These are phyloP conservation scores for Plagodis dolabraria DNA, from an alignment of 2,888 invertebrate species.

Conservation along the genomic window DNA sequence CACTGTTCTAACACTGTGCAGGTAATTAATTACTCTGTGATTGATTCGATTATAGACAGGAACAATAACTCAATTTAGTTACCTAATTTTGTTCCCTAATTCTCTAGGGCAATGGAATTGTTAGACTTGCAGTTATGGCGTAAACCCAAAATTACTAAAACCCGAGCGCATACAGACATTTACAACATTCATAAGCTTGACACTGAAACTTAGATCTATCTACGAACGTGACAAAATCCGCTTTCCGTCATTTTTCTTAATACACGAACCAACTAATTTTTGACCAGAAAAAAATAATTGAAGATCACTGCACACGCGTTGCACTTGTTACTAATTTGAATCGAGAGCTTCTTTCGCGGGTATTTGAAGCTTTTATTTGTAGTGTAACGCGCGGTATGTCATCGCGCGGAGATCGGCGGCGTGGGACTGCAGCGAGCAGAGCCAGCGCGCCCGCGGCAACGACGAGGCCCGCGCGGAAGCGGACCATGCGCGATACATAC, in stretches of 20 bases:
- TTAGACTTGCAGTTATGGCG: conserved; percentile 56
- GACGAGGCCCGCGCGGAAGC: conserved; percentile 36
- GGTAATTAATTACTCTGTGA: background rate
- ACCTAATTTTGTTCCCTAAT: conserved; percentile 51
- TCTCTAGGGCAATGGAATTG: conserved; percentile 49
- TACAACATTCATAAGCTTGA: conserved; percentile 73
- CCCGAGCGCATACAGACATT: conserved; percentile 50
- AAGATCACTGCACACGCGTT: conserved; percentile 56
- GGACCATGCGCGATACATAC: conserved; percentile 52
- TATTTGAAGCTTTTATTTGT: conserved; percentile 45
- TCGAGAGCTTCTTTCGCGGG: conserved; percentile 41
- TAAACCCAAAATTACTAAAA: conserved; percentile 36
- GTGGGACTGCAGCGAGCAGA: conserved; percentile 60
- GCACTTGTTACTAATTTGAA: conserved; percentile 12
- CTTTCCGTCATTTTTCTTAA: conserved; percentile 55
- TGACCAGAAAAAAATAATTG: conserved; percentile 23
- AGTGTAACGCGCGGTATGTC: conserved; percentile 64
- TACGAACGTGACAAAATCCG: conserved; percentile 76
- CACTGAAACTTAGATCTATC: conserved; percentile 60
- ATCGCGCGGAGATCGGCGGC: conserved; percentile 64
- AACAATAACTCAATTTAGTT: conserved; percentile 33
- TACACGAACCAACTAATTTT: conserved; percentile 38
- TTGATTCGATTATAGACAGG: background rate
- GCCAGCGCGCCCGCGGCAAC: conserved; percentile 22
- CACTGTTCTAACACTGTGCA: background rate